Evolutionary conservation across 2,113 vertebrate genomes (phyloP), one percentile per base, ranked within the genome.

Genomic region (Epinephelus fuscoguttatus): DNA sequence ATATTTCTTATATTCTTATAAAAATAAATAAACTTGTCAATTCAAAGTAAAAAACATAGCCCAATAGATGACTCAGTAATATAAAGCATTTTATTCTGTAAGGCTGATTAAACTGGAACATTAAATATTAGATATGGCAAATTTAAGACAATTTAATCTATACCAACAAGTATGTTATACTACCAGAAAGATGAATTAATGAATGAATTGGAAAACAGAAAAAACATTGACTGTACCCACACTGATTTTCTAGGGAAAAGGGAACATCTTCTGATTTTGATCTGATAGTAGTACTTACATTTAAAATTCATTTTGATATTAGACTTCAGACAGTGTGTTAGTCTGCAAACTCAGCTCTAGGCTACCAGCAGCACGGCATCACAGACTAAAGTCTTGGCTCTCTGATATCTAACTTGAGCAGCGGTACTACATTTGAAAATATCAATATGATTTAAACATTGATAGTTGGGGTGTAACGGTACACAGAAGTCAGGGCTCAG

Each of bases 261-360:
- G 0, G 17, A 68, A 61, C 50, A 57, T 77, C 2, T 3, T 75
- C 56, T 61, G 59, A 47, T 55, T 87, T 75, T 88, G 80, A 85
- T 87, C 67, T 47, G 66, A 70, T 57, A 69, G 85, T 37, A 74
- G 57, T 4, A 33, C 49, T 0, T 61, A 63, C 70, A 84, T 89
- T 84, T 82, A 76, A 82, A 88, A 91, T 83, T 88, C 56, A 60
- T 82, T 84, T 70, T 84, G 83, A 88, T 89, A 80, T 82, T 19
- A 73, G 64, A 77, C 82, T 80, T 87, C 80, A 87, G 67, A 84
- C 19, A n/a, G 49, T 4, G 27, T 23, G 62, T 82, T 57, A 13
- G 71, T 75, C 42, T 80, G 75, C 53, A 73, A 66, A 78, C 37
- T 66, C 53, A n/a, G 63, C 57, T 84, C 60, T 3, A 8, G 64